These are phyloP conservation scores for Drosophila leontia DNA, from an alignment of 1,140 invertebrate species.

Conservation along the genomic window DNA sequence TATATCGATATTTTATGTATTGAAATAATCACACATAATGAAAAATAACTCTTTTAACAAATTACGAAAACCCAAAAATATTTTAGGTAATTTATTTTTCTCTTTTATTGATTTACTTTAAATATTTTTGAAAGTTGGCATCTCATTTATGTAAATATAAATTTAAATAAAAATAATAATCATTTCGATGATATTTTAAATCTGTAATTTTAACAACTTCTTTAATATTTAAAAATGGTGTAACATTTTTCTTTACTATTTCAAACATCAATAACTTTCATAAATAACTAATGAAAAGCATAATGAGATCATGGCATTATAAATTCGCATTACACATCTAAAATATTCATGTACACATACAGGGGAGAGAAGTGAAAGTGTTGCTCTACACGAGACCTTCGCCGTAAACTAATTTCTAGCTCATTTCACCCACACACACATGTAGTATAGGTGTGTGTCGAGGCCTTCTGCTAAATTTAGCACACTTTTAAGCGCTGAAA, in stretches of 20 bases:
- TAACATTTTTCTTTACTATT: too few species aligned
- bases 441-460: slow-evolving; percentile 12
- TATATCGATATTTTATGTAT: too few species aligned
- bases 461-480: slow-evolving; percentile 75
- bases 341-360: background rate
- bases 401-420: slow-evolving; percentile 76
- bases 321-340: background rate
- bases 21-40: too few species aligned
- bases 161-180: too few species aligned
- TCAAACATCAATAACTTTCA: background rate
- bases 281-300: background rate
- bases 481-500: slow-evolving; percentile 46
- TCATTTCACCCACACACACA: slow-evolving; percentile 60
- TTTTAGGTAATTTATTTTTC: too few species aligned
- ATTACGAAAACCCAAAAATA: too few species aligned
- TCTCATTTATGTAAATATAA: too few species aligned
- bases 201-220: background rate
- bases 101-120: too few species aligned
- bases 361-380: slow-evolving; percentile 6
- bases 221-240: background rate
- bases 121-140: too few species aligned
- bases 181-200: too few species aligned
- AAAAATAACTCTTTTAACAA: too few species aligned
- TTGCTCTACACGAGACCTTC: slow-evolving; percentile 59
- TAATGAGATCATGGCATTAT: slow-evolving; percentile 1